Evolutionary conservation across 2,888 invertebrate species (phyloP).

Genomic region (Zaprionus bogoriensis): DNA sequence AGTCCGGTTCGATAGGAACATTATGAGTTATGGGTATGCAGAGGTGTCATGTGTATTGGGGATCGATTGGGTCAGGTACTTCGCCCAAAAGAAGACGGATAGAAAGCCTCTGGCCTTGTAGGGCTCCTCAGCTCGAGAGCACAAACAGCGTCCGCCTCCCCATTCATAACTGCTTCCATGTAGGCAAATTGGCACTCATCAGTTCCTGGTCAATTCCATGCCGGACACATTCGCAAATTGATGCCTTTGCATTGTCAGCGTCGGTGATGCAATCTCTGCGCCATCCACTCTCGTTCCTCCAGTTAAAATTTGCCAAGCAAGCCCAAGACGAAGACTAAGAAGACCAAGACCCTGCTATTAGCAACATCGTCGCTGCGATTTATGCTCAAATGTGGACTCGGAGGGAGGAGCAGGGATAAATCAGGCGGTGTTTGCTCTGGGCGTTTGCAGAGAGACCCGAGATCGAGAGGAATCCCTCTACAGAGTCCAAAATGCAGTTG

Average conservation of each 20-base stretch:
- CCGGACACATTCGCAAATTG: slow-evolving; percentile 50
- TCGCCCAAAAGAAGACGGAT: slow-evolving; percentile 27
- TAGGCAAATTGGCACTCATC: slow-evolving; percentile 58
- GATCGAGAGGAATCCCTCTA: slow-evolving; percentile 40
- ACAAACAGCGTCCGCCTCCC: slow-evolving; percentile 12
- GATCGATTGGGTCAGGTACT: slow-evolving; percentile 20
- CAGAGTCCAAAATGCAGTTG: slow-evolving; percentile 62
- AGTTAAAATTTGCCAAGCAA: slow-evolving; percentile 44
- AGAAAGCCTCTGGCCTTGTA: slow-evolving; percentile 54
- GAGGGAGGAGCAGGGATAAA: slow-evolving; percentile 37
- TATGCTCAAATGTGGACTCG: slow-evolving; percentile 26
- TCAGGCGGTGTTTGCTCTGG: slow-evolving; percentile 61
- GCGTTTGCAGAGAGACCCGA: slow-evolving; percentile 50
- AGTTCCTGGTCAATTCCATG: slow-evolving; percentile 20
- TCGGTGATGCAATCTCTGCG: slow-evolving; percentile 58
- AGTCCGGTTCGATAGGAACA: slow-evolving; percentile 34
- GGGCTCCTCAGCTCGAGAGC: slow-evolving; percentile 15
- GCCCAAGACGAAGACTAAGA: not conserved
- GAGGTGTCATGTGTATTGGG: slow-evolving; percentile 47
- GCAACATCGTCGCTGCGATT: slow-evolving; percentile 45
- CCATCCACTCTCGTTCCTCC: slow-evolving; percentile 24
- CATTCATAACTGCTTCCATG: slow-evolving; percentile 23
- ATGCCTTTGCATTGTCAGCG: slow-evolving; percentile 31
- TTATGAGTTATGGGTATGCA: slow-evolving; percentile 52
- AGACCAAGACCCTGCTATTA: slow-evolving; percentile 52